phyloP scores from a whole-genome alignment of 2,113 vertebrate species.

The Mobula hypostoma region DNA sequence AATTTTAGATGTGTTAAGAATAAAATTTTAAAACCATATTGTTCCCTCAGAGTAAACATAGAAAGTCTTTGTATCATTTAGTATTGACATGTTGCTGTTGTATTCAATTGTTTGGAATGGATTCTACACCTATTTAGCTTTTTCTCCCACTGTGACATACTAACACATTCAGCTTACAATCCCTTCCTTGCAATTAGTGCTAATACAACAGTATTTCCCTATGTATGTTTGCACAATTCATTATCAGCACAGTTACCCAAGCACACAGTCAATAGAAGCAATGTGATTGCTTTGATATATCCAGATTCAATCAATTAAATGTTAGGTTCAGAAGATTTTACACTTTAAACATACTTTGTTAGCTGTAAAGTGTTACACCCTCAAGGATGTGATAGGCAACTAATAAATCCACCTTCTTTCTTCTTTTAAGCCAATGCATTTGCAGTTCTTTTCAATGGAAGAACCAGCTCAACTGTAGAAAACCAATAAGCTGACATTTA shows the following conservation, averaged over 20 bases:
- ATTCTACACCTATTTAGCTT: not conserved
- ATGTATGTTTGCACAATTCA: not conserved
- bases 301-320: not conserved
- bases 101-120: not conserved
- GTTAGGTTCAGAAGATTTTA: not conserved
- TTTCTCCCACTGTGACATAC: not conserved
- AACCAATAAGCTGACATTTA: not conserved
- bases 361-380: not conserved
- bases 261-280: not conserved
- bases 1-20: constrained; percentile 25
- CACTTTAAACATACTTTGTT: not conserved
- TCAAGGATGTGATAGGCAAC: not conserved
- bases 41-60: not conserved
- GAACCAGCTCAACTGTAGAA: not conserved
- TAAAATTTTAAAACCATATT: not conserved
- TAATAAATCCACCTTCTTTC: not conserved
- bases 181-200: not conserved
- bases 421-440: not conserved
- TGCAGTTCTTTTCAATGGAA: not conserved
- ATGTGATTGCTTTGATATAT: not conserved
- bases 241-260: not conserved
- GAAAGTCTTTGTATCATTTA: not conserved
- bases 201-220: not conserved
- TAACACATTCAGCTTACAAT: too few relatives aligned
- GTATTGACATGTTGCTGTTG: not conserved